A percentile compares a stretch with the other conserved stretches of the same genome.
These are phyloP conservation scores for Branchinecta lindahli DNA, from an alignment of 1,140 invertebrate species.

Conservation along the genomic window DNA sequence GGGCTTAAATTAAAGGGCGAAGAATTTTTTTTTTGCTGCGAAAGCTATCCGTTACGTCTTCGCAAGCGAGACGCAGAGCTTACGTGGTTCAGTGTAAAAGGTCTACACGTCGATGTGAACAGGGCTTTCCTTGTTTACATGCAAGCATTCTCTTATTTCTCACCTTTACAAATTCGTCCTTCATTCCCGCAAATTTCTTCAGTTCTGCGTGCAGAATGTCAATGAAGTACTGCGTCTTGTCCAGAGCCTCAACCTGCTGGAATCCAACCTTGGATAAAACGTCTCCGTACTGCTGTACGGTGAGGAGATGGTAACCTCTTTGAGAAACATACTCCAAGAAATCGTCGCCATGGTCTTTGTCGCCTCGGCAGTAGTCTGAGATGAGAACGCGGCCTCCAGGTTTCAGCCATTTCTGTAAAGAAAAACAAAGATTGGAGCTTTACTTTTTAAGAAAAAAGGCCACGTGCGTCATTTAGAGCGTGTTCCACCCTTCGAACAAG, in stretches of 20 bases:
- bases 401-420: constrained; percentile 36
- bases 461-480: no score
- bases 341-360: constrained; percentile 33
- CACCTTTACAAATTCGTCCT: constrained; percentile 37
- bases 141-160: not conserved
- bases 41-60: no score
- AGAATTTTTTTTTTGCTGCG: no score
- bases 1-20: no score
- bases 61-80: no score
- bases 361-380: constrained; percentile 43
- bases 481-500: no score
- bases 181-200: constrained; percentile 30
- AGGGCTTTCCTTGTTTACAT: no score
- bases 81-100: no score
- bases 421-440: not conserved
- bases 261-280: constrained; percentile 36
- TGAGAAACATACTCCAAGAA: constrained; percentile 41
- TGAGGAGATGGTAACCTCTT: constrained; percentile 39
- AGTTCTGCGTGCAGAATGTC: constrained; percentile 38
- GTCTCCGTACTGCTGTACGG: constrained; percentile 36
- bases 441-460: no score
- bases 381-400: constrained; percentile 43
- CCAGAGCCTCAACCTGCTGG: constrained; percentile 35
- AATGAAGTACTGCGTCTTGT: constrained; percentile 39
- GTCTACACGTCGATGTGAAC: no score